These are phyloP conservation scores for Porphyrio hochstetteri DNA, from an alignment of 2,113 vertebrate species.

Conservation along the genomic window DNA sequence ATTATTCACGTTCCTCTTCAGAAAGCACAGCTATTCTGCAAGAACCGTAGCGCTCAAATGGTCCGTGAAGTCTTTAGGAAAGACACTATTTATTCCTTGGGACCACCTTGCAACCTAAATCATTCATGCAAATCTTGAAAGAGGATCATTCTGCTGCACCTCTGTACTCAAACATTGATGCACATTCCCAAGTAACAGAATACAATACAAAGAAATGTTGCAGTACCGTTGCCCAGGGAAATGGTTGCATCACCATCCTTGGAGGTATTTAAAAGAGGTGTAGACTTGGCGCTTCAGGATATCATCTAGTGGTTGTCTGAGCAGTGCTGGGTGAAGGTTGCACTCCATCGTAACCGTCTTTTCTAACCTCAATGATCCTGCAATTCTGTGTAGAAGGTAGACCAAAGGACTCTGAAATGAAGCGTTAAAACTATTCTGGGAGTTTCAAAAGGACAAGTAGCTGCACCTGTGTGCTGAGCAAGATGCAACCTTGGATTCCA, in stretches of 20 bases:
- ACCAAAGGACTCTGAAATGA: background rate
- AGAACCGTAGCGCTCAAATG: background rate
- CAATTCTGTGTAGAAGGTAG: background rate
- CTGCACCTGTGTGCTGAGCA: background rate
- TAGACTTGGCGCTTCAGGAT: background rate
- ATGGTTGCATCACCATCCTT: background rate
- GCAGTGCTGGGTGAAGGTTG: accelerated
- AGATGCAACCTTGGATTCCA: background rate
- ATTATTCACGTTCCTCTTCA: background rate
- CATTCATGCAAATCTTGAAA: background rate
- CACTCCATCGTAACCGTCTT: background rate
- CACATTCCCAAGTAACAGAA: background rate
- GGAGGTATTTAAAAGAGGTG: accelerated
- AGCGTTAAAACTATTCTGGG: background rate
- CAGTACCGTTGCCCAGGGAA: background rate
- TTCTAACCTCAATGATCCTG: background rate
- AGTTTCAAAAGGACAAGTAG: background rate
- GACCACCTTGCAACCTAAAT: background rate
- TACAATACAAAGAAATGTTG: background rate
- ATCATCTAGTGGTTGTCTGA: background rate
- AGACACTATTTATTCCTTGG: background rate
- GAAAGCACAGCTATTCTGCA: background rate
- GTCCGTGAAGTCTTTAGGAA: background rate
- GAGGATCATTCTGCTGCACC: background rate
- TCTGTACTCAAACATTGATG: background rate